Base-by-base conservation (phyloP, 2,113 vertebrate genomes). In the Etia nguti region DNA sequence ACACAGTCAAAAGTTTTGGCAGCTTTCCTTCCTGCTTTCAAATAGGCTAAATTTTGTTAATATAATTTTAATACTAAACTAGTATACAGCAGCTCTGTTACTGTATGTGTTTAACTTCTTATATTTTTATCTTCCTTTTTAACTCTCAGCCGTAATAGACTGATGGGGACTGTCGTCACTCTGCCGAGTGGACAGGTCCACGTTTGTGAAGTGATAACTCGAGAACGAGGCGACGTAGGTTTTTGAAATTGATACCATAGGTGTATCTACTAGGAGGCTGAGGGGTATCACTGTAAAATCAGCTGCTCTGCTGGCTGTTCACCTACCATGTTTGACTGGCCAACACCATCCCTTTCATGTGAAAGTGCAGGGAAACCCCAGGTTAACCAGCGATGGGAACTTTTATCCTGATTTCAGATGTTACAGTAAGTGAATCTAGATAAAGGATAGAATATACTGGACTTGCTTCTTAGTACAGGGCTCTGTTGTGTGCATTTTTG, bases 341-440 rank as follows among this genome's bases (percentile, higher is more conserved):
- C 65, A 16, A 15, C 36, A 22, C 1, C n/a, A 41, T 22, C 65
- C 0, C 36, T 0, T 43, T 43, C 22, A 43, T 43, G 65, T 43
- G 38, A 43, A 1, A 0, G 8, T 16, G 8, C 68, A 46, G 13
- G 16, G 5, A 46, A 26, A 73, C 26, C 38, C 68, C 4, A 13
- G 22, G 38, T 73, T 26, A 24, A 43, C 65, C 22, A 73, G 68
- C 3, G 38, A 43, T 73, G 38, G 41, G 38, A 73, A 2, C 5
- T 46, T 43, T 16, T 46, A 46, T 70, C 8, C 65, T 26, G 68
- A 26, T 73, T 43, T 43, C 38, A 43, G 3, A 16, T 73, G 10
- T 73, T 16, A 15, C 68, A 1, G 68, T 43, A 26, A 26, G 38
- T 26, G 8, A 26, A 73, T 6, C 6, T 15, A 6, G 43, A 43